phyloP scores from a whole-genome alignment of 2,888 invertebrate species.

The Stenoptilia bipunctidactyla region DNA sequence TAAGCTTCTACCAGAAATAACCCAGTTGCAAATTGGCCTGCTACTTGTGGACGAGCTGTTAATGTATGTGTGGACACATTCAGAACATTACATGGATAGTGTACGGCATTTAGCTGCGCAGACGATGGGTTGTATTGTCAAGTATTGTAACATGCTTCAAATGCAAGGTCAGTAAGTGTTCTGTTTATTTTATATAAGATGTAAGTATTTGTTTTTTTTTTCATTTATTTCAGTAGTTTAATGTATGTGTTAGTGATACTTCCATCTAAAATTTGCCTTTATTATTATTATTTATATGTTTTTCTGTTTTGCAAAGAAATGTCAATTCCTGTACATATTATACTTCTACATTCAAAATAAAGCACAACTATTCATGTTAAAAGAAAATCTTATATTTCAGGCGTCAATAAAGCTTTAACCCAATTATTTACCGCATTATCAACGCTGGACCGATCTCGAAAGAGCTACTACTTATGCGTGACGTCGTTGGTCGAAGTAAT shows the following conservation, averaged over 20 bases:
- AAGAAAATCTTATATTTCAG: too few relatives aligned
- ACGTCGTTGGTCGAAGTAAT: slow-evolving; percentile 24
- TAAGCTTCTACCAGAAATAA: slow-evolving; percentile 20
- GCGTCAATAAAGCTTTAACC: slow-evolving; percentile 23
- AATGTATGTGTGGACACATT: slow-evolving; percentile 66
- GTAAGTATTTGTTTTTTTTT: too few relatives aligned
- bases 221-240: too few relatives aligned
- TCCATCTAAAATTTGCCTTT: too few relatives aligned
- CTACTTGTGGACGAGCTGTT: slow-evolving; percentile 24
- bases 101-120: slow-evolving; percentile 72
- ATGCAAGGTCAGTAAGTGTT: slow-evolving; percentile 30
- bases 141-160: slow-evolving; percentile 28
- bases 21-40: slow-evolving; percentile 13
- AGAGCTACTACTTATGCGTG: slow-evolving; percentile 34
- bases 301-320: too few relatives aligned
- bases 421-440: slow-evolving; percentile 37
- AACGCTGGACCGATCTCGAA: slow-evolving; percentile 24
- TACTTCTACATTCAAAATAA: too few relatives aligned
- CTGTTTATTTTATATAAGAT: too few relatives aligned
- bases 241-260: too few relatives aligned
- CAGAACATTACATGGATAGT: slow-evolving; percentile 76
- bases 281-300: too few relatives aligned
- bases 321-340: too few relatives aligned
- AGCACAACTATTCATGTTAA: too few relatives aligned
- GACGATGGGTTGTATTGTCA: slow-evolving; percentile 35